phyloP scores from a whole-genome alignment of 2,113 vertebrate species.

The Setophaga coronata region DNA sequence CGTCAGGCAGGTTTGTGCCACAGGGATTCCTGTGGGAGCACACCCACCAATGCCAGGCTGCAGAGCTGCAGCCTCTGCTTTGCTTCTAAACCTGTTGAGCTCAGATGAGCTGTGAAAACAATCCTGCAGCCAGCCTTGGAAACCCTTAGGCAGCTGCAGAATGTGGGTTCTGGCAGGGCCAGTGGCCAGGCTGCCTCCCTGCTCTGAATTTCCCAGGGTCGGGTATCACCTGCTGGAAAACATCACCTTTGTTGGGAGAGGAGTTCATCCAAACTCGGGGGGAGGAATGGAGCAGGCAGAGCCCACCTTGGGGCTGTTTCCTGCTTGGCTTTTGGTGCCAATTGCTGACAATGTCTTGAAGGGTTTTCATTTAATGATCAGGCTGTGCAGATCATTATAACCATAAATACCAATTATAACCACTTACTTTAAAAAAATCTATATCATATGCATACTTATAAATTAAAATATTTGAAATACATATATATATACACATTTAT shows the following conservation, averaged over 20 bases:
- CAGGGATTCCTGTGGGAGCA: neutral
- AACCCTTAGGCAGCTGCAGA: neutral
- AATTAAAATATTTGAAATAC: no score
- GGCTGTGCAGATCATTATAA: neutral
- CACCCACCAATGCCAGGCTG: rapidly evolving
- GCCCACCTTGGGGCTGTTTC: neutral
- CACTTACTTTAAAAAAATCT: neutral
- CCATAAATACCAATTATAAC: no score
- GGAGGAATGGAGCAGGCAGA: neutral
- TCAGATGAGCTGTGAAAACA: neutral
- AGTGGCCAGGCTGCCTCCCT: neutral
- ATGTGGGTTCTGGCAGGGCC: neutral
- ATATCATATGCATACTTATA: rapidly evolving
- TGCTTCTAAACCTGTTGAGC: neutral
- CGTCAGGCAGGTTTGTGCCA: neutral
- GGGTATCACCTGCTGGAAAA: neutral
- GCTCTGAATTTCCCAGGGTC: neutral
- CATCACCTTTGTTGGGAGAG: neutral
- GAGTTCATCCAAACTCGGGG: rapidly evolving
- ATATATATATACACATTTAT: neutral
- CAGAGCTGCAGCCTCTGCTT: neutral
- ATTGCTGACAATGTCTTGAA: neutral
- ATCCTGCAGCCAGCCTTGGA: neutral
- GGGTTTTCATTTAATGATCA: neutral
- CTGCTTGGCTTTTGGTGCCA: neutral